Conservation (phyloP, 2,797 vertebrate species). For the Pseudopleuronectes americanus region DNA sequence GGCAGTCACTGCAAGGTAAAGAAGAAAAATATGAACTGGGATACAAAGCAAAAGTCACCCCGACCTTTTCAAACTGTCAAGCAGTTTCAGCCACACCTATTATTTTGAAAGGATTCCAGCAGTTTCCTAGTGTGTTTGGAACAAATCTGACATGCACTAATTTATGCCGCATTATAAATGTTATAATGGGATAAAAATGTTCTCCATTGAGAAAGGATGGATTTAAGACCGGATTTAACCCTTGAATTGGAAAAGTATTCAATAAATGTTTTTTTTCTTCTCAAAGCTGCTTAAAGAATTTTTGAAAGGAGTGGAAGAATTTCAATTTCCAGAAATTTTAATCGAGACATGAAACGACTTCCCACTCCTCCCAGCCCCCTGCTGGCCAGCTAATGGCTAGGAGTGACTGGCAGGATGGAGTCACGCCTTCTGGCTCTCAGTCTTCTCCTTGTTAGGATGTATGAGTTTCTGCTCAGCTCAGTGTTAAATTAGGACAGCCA, state of each 20-base stretch:
- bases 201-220: conserved; percentile 7
- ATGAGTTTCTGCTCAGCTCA: conserved; percentile 27
- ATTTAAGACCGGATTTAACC: conserved; percentile 16
- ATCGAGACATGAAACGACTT: conserved; percentile 26
- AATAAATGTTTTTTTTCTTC: background rate
- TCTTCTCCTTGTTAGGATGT: conserved; percentile 34
- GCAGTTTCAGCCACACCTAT: conserved; percentile 43
- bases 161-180: conserved; percentile 21
- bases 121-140: conserved; percentile 27
- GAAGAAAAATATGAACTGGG: background rate
- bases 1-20: conserved; percentile 11
- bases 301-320: conserved; percentile 29
- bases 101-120: conserved; percentile 31
- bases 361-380: conserved; percentile 24
- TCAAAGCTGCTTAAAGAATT: conserved; percentile 16
- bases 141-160: conserved; percentile 36
- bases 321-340: conserved; percentile 44
- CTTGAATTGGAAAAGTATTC: background rate
- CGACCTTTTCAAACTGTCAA: conserved; percentile 69
- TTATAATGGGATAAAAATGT: conserved; percentile 18
- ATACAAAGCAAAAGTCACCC: conserved; percentile 45
- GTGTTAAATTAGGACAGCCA: conserved; percentile 6
- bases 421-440: conserved; percentile 39
- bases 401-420: conserved; percentile 47
- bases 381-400: conserved; percentile 38